Evolutionary conservation across 2,888 invertebrate genomes (phyloP).

Genomic region (Hyles lineata): DNA sequence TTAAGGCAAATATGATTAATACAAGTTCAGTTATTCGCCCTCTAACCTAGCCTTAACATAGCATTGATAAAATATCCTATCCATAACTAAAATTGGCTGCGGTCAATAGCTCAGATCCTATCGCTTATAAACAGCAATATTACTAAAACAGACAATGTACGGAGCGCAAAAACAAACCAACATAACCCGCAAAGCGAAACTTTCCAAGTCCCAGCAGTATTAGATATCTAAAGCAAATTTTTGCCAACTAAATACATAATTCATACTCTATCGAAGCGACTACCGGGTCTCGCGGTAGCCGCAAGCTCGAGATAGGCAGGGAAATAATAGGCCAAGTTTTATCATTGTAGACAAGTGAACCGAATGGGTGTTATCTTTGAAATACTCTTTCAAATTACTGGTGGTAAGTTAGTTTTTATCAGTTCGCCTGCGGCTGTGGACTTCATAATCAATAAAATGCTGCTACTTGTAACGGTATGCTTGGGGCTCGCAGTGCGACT

Average conservation of each 20-base stretch:
- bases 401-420: constrained; percentile 73
- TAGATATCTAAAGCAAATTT: constrained; percentile 45
- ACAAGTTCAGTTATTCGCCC: too few relatives aligned
- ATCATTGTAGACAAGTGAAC: constrained; percentile 61
- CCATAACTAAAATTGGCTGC: neutral
- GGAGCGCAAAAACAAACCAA: constrained; percentile 14
- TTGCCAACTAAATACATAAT: constrained; percentile 77
- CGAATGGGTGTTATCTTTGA: constrained; percentile 64
- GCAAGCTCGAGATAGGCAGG: constrained; percentile 37
- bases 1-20: too few relatives aligned
- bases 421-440: constrained; percentile 59
- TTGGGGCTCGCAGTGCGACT: neutral
- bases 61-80: neutral
- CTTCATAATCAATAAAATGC: constrained; percentile 51
- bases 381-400: constrained; percentile 70
- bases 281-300: constrained; percentile 41
- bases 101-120: neutral
- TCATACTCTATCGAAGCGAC: constrained; percentile 65
- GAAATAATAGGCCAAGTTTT: constrained; percentile 78
- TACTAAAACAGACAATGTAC: constrained; percentile 11
- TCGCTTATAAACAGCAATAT: constrained; percentile 15
- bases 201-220: constrained; percentile 21
- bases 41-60: too few relatives aligned
- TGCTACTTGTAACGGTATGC: constrained; percentile 33
- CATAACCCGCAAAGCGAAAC: constrained; percentile 18